phyloP scores from a whole-genome alignment of 2,797 vertebrate genomes.

The Hybognathus amarus region DNA sequence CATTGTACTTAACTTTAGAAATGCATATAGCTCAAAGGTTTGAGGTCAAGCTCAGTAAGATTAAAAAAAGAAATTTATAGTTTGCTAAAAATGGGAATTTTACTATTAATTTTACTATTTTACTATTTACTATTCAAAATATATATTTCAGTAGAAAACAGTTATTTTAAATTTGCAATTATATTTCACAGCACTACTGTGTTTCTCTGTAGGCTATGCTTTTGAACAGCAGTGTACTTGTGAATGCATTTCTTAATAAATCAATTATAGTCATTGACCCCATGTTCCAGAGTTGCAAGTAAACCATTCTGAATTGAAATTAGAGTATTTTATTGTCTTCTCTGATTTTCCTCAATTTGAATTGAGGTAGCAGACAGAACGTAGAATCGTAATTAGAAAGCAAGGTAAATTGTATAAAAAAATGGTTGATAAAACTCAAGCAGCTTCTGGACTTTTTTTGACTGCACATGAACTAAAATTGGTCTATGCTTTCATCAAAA shows the following conservation, averaged over 20 bases:
- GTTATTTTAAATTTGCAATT: neutral
- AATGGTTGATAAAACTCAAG: neutral
- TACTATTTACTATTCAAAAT: no score
- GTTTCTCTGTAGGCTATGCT: neutral
- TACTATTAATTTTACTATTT: no score
- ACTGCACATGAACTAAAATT: neutral
- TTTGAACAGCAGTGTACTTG: neutral
- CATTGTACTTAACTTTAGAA: neutral
- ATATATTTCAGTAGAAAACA: neutral
- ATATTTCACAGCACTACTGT: neutral
- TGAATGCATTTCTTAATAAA: neutral
- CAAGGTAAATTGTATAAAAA: neutral
- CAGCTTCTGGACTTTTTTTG: neutral
- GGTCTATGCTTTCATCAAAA: neutral
- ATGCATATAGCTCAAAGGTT: neutral
- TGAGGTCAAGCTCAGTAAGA: neutral
- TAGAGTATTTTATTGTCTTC: neutral
- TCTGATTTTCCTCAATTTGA: neutral
- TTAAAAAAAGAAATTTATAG: neutral
- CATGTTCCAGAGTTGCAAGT: neutral
- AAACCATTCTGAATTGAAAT: neutral
- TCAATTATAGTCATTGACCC: neutral
- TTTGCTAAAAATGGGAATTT: neutral
- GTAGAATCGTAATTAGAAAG: neutral
- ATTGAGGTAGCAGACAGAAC: neutral